Evolutionary conservation across 2,797 vertebrate genomes (phyloP).

Genomic region (Megalops cyprinoides): DNA sequence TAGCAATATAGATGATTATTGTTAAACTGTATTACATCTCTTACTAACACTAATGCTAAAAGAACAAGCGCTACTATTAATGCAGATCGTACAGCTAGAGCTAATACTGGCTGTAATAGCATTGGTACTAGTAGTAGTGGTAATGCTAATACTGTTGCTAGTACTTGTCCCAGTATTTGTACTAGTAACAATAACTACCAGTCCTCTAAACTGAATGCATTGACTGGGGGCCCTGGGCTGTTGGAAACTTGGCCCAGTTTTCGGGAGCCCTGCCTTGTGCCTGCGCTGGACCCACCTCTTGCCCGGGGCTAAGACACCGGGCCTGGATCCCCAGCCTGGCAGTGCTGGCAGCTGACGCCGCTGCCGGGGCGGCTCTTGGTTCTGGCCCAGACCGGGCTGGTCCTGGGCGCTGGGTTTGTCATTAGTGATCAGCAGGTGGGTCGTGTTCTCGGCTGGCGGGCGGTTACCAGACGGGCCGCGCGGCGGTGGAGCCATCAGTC

Average conservation of each 20-base stretch:
- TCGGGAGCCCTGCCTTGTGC: conserved; percentile 27
- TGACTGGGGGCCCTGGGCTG: background rate
- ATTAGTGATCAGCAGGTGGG: conserved; percentile 44
- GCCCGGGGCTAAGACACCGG: background rate
- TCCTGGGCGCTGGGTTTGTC: conserved; percentile 39
- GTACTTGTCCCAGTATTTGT: background rate
- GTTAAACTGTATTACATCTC: too few species aligned
- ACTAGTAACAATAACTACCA: conserved; percentile 5
- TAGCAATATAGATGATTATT: too few species aligned
- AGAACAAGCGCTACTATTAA: too few species aligned
- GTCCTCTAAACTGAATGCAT: background rate
- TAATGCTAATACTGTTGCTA: too few species aligned
- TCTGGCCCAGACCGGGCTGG: conserved; percentile 36
- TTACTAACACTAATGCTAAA: too few species aligned
- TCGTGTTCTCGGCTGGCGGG: conserved; percentile 43
- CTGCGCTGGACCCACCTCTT: background rate
- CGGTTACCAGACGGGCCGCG: conserved; percentile 47
- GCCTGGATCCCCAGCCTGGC: background rate
- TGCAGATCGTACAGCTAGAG: too few species aligned
- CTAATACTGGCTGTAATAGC: too few species aligned
- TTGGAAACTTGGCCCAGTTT: background rate
- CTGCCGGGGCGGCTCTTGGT: conserved; percentile 45
- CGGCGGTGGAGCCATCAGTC: conserved; percentile 47
- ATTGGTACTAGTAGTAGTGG: too few species aligned
- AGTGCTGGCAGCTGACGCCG: conserved; percentile 22